Base-by-base conservation (phyloP, 2,113 vertebrate species). In the Charina bottae region DNA sequence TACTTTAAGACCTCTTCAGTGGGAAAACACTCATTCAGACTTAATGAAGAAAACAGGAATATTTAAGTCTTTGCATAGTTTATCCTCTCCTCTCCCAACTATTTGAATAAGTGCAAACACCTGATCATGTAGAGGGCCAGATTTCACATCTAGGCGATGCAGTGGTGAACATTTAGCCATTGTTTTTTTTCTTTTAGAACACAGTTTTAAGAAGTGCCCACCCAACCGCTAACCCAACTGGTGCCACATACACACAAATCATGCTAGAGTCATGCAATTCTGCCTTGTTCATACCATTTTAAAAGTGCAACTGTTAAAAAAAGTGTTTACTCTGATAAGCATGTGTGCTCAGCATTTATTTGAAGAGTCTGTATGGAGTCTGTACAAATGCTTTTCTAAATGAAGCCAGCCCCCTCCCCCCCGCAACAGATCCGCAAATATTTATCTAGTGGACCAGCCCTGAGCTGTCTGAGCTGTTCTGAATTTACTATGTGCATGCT, bases 401-500 rank as follows among this genome's bases (percentile, higher is more conserved):
- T 42, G 13, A 42, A 37, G 9, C 23, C 28, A n/a, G 55, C 56
- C 62, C 8, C 23, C 59, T 21, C 68, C 17, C 17, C 68, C 68
- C 33, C 37, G 33, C 33, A 85, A 58, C 37, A 21, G 49, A 0
- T 60, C 89, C 93, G 93, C 91, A 62, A 94, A 94, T 93, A 93
- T 93, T 94, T 87, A 59, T 95, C 55, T 90, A 89, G 33, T 93
- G 94, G 95, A 89, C 60, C 94, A 92, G 92, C 93, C 94, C 93
- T 94, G 68, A 78, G 92, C 94, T 94, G 92, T 92, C 93, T 87
- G 93, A 95, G 64, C 94, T 96, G 95, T 88, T 96, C 94, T 92
- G 68, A 37, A 93, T 93, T 95, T 95, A 92, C 92, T 24, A 91
- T 94, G 88, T 93, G 96, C 78, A 0, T 94, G 93, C 91, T 88